Evolutionary conservation across 1,140 invertebrate genomes (phyloP), one percentile per base, ranked within the genome.

Genomic region (Lucilia cuprina): DNA sequence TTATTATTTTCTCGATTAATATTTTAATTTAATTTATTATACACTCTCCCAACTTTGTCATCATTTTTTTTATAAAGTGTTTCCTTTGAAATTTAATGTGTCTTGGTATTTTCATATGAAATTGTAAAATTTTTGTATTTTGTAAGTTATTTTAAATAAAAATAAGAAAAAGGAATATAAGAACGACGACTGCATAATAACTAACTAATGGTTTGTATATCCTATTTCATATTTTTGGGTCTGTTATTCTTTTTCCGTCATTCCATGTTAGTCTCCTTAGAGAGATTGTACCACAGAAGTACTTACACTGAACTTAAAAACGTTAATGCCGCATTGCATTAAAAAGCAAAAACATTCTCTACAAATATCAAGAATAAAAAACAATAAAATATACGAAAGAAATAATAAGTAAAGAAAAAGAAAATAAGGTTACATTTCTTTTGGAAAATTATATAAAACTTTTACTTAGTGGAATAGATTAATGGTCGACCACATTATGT

Each of bases 401-500:
- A 60, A 60, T 60, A 14, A 60, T 12, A 60, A 17, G 50, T 14
- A n/a, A 41, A 41, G 50, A 55, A 55, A 55, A 55, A 14, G 8
- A 70, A 70, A 70, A 19, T 70, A 70, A 70, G 60, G 60, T 19
- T 70, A 19, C 60, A 19, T 70, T 70, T 70, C 19, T 21, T 70
- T 70, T 70, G 60, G 17, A 21, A 70, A 70, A 25, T 70, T 70
- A 19, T 70, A 70, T 21, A 21, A 19, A 70, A 25, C 65, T 70
- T 25, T 70, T 21, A 10, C n/a, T 70, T 70, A 2, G n/a, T 25
- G 21, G n/a, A 70, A 70, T 70, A 70, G 65, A 25, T 70, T 70
- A 70, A 70, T 70, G 65, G 65, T 70, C n/a, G 65, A 70, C 65
- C 65, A 70, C 19, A 70, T 70, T 70, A 21, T 70, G n/a, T 70